Conservation (phyloP, 2,888 invertebrate species). For the Polydrusus tereticollis region DNA sequence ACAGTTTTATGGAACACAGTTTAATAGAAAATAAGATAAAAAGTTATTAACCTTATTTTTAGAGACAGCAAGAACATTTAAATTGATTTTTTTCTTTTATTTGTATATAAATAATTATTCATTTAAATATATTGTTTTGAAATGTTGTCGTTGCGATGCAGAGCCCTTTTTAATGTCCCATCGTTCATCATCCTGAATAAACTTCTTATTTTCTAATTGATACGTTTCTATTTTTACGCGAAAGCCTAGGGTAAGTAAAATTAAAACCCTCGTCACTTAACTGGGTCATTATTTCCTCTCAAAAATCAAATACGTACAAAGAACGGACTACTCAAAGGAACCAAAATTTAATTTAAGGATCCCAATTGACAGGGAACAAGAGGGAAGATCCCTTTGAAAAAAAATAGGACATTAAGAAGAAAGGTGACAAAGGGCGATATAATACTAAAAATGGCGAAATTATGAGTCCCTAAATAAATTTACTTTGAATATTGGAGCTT, state of each 20-base stretch:
- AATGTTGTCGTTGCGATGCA: too few species aligned
- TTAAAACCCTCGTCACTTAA: not conserved
- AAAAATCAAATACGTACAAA: conserved; percentile 5
- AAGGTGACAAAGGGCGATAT: not conserved
- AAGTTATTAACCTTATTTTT: too few species aligned
- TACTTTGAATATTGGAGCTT: not conserved
- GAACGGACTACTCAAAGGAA: not conserved
- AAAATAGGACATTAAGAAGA: not conserved
- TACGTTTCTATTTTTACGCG: not conserved
- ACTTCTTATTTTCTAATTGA: too few species aligned
- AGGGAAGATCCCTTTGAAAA: not conserved
- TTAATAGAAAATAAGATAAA: too few species aligned
- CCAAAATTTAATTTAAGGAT: conserved; percentile 8
- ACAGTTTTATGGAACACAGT: too few species aligned
- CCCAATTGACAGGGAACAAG: not conserved
- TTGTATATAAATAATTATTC: too few species aligned
- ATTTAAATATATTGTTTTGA: too few species aligned
- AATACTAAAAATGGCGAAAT: not conserved
- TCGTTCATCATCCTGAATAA: too few species aligned
- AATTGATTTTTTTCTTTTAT: too few species aligned
- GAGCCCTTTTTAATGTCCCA: too few species aligned
- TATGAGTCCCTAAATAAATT: not conserved
- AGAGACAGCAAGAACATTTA: too few species aligned
- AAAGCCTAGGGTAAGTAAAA: not conserved
- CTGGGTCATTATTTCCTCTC: not conserved